Base-by-base conservation (phyloP, 2,888 invertebrate genomes). In the Graphium colonna region DNA sequence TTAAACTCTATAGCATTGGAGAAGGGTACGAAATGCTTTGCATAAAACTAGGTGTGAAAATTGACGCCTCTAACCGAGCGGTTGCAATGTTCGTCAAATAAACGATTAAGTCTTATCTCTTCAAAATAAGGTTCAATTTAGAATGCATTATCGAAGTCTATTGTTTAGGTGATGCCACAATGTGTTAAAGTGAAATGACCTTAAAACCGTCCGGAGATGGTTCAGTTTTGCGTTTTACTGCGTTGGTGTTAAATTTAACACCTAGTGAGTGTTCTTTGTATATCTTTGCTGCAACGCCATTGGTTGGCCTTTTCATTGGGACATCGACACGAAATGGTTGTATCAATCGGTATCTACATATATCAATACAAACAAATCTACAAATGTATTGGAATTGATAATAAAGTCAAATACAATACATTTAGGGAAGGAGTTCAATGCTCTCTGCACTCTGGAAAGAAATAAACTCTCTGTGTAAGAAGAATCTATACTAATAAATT, bases 231-330 rank as follows among this genome's bases (percentile, higher is more conserved):
- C 55, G 21, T 50, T 71, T 67, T 4, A 1, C 1, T 17, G 8
- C 16, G 7, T 4, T 72, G 77, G 86, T 85, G 86, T 85, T 77
- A 84, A 82, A 79, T 80, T 84, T 83, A 76, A 84, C 87, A 86
- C 84, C 79, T 83, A 72, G 66, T 67, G 63, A 69, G 64, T 66
- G 72, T 75, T 79, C 68, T 73, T 72, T 77, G 69, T 75, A 45
- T 73, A 64, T 55, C 62, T 61, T 66, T 59, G 69, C 65, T 61
- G 59, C 60, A 59, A 67, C 75, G 66, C 75, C 69, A 87, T 86
- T 88, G 87, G 87, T 75, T 51, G 71, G 57, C 21, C 9, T 49
- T 18, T 38, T 44, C 16, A 26, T 38, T 8, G n/a, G 28, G 47
- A 42, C 38, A 52, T 26, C 21, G 46, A 16, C 33, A 49, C 17